These are phyloP conservation scores for Cephus rjabovi DNA, from an alignment of 2,888 invertebrate species.

Conservation along the genomic window DNA sequence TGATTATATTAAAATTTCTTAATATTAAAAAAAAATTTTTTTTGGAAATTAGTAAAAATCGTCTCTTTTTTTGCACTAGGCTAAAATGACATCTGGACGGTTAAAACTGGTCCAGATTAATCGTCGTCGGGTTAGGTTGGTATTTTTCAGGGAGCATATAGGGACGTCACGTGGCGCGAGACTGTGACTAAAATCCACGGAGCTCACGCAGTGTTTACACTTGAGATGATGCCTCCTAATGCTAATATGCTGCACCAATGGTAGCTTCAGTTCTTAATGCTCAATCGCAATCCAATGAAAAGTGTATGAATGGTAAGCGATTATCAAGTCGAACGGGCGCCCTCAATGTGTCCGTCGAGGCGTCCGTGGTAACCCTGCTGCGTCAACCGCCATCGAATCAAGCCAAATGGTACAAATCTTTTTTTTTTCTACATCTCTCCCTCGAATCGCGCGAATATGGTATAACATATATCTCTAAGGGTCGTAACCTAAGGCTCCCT, in stretches of 20 bases:
- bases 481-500: neutral
- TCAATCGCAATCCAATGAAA: constrained; percentile 68
- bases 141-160: neutral
- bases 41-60: neutral
- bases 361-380: constrained; percentile 62
- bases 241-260: constrained; percentile 50
- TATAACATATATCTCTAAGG: neutral
- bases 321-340: constrained; percentile 66
- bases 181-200: constrained; percentile 64
- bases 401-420: constrained; percentile 59
- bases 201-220: constrained; percentile 67
- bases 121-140: neutral
- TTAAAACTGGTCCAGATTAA: neutral
- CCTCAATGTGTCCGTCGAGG: constrained; percentile 66
- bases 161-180: constrained; percentile 56
- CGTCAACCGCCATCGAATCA: constrained; percentile 19
- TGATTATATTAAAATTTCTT: neutral
- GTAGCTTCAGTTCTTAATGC: constrained; percentile 58
- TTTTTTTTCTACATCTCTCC: neutral
- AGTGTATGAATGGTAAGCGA: constrained; percentile 65
- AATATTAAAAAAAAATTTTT: neutral
- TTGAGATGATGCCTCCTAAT: constrained; percentile 67
- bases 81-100: constrained; percentile 1
- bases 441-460: neutral
- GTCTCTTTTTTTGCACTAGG: neutral